Evolutionary conservation across 2,113 vertebrate genomes (phyloP), one percentile per base, ranked within the genome.

Genomic region (Psittacula cyanocephala): DNA sequence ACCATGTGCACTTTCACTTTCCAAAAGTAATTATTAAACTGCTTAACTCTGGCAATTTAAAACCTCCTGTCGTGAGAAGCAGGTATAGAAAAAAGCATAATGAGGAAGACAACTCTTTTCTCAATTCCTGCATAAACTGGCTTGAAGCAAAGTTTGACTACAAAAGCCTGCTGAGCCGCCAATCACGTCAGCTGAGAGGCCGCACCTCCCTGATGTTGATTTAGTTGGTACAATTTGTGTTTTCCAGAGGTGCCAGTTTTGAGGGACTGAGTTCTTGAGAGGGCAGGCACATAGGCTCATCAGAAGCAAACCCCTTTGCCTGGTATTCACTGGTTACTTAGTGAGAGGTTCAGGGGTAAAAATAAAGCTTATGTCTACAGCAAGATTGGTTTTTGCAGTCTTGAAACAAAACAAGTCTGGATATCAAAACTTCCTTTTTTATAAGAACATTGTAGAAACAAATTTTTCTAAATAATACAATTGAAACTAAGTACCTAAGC

Each of bases 11-110:
- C 60, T 82, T 94, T 65, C 63, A 65, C 49, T 90, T 80, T 72
- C 37, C 35, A 76, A 50, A 97, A 94, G 85, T 79, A 91, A 82
- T 94, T 91, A 91, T 95, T 91, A 87, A 95, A 76, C 55, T 91
- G 52, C 75, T 93, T 85, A 87, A 88, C 55, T 72, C 44, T 57
- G 52, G 39, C 75, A 91, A 85, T 95, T 85, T 91, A 64, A 89
- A 89, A 29, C 15, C 39, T 85, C 75, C 85, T 85, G 29, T 70
- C 55, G 47, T 44, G 63, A 57, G 31, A 85, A 85, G 33, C 23
- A 89, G 62, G 57, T 89, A 82, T 49, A 80, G 44, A 46, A 91
- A 77, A 93, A 64, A 69, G 6, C 41, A 23, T 67, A 60, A 60
- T 35, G 16, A 91, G 15, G 46, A 64, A 82, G 76, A 81, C 29